Conservation (phyloP, 1,140 invertebrate genomes). For the Nasonia giraulti region DNA sequence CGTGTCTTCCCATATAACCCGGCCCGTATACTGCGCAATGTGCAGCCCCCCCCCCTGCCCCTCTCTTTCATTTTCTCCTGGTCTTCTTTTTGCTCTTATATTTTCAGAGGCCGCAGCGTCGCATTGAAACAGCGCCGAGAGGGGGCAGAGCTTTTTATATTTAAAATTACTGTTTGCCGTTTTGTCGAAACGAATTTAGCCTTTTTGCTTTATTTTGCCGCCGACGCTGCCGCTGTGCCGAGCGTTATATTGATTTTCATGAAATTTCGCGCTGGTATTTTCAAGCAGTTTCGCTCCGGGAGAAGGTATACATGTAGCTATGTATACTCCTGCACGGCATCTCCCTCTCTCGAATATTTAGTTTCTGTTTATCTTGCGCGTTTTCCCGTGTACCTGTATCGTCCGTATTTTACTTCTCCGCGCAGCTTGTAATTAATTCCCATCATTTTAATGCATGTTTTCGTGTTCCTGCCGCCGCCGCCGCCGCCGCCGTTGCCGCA, state of each 20-base stretch:
- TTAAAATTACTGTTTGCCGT: conserved; percentile 49
- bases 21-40: background rate
- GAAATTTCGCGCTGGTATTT: background rate
- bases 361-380: too few species aligned
- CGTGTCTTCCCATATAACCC: conserved; percentile 47
- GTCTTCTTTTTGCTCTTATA: conserved; percentile 42
- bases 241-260: conserved; percentile 39
- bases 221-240: background rate
- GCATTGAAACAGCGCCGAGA: background rate
- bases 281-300: background rate
- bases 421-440: too few species aligned
- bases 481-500: too few species aligned
- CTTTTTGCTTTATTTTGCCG: background rate
- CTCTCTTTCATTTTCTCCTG: conserved; percentile 6
- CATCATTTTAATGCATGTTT: too few species aligned
- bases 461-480: too few species aligned
- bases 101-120: background rate
- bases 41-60: background rate
- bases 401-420: too few species aligned
- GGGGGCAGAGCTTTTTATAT: conserved; percentile 26
- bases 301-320: too few species aligned
- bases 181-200: conserved; percentile 33
- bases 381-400: too few species aligned
- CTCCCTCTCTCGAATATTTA: background rate
- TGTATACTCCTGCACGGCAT: too few species aligned